Evolutionary conservation across 2,888 invertebrate genomes (phyloP), one percentile per base, ranked within the genome.

Genomic region (Geotrupes spiniger): DNA sequence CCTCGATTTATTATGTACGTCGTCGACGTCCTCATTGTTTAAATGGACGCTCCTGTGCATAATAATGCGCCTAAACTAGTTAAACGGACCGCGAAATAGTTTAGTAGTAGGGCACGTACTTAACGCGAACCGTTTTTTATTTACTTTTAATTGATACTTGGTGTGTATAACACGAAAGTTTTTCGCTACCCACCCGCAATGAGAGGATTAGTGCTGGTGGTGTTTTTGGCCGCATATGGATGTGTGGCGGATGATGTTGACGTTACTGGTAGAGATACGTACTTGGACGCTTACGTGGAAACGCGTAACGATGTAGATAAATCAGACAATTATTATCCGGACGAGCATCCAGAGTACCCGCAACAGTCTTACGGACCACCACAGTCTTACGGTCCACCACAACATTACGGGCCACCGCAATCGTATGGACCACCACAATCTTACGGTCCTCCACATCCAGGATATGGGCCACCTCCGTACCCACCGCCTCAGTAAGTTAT

Each of bases 221-320:
- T 17, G 10, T 39, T 46, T 76, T 74, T 1, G 74, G 74, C 61
- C 45, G 60, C 10, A 12, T 50, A 45, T 4, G 31, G 29, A 40
- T 36, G 14, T 17, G 39, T 10, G 5, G 36, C 10, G 5, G 64
- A 73, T 72, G 1, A 31, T n/a, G n/a, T 9, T 21, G 9, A 12
- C 28, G 14, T n/a, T 40, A 14, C 46, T 9, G 47, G 48, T 2
- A 48, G 46, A 36, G 84, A 85, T 65, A 81, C 82, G 2, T 85
- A 85, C 60, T 68, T 85, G 56, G 81, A 83, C 31, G 85, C 85
- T 1, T 79, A 83, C 58, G 78, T 78, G 4, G 79, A 82, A 58
- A 81, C 82, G 62, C 65, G 75, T 82, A 63, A 64, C 74, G 67
- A 63, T 76, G 68, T 70, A 78, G 71, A 57, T 78, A 71, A 65